Conservation (phyloP, 1,140 invertebrate genomes). For the Sinella curviseta region DNA sequence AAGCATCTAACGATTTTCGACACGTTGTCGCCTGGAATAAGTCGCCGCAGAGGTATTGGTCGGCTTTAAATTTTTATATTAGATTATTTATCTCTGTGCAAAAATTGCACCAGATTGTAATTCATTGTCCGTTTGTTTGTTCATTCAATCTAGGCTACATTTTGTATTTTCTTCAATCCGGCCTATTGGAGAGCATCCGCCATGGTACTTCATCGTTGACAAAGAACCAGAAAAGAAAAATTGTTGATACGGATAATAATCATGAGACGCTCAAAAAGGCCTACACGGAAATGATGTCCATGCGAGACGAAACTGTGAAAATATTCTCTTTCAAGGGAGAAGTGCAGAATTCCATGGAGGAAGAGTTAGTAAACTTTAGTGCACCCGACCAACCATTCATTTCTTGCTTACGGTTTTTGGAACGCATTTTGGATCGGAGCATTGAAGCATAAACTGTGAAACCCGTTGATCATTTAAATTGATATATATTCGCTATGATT, state of each 20-base stretch:
- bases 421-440: background rate
- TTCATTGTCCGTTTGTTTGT: background rate
- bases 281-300: background rate
- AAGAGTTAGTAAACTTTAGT: background rate
- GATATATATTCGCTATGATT: no score
- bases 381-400: background rate
- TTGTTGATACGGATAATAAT: background rate
- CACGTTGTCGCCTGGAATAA: background rate
- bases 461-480: no score
- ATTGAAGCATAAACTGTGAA: background rate
- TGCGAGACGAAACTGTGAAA: background rate
- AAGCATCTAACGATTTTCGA: constrained; percentile 16
- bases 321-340: constrained; percentile 15
- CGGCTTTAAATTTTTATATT: background rate
- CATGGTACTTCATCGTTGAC: background rate
- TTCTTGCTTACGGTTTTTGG: background rate
- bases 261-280: background rate
- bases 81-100: background rate
- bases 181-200: background rate
- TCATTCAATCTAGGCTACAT: background rate
- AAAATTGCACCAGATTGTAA: no score
- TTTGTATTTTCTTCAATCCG: background rate
- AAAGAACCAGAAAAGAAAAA: background rate
- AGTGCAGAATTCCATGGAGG: background rate
- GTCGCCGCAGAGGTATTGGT: background rate